phyloP scores from a whole-genome alignment of 2,888 invertebrate genomes.

The Resseliella maxima region DNA sequence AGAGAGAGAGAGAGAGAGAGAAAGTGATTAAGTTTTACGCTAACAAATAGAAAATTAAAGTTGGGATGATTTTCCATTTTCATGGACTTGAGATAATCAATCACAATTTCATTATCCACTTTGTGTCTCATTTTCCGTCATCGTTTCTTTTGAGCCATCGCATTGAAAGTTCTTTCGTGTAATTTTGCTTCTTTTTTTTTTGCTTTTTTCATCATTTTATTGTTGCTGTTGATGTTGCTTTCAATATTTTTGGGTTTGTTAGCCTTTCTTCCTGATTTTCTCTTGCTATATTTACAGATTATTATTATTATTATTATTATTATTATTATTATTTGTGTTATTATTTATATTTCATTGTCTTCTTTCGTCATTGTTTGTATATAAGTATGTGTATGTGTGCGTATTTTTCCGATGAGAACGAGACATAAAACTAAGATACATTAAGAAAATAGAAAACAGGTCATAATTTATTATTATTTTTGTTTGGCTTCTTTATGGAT shows the following conservation, averaged over 20 bases:
- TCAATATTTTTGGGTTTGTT: neutral
- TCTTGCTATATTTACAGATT: neutral
- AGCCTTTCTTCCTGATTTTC: neutral
- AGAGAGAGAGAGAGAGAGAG: neutral
- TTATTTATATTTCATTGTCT: constrained; percentile 30
- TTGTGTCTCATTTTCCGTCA: constrained; percentile 44
- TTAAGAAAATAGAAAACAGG: constrained; percentile 41
- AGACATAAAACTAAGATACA: neutral
- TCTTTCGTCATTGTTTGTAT: no score
- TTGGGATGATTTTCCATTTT: constrained; percentile 51
- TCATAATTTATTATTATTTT: constrained; percentile 46
- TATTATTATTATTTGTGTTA: neutral
- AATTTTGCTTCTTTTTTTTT: neutral
- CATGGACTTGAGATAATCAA: constrained; percentile 32
- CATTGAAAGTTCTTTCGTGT: neutral
- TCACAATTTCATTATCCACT: constrained; percentile 44
- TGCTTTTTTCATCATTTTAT: neutral
- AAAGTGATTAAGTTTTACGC: constrained; percentile 39
- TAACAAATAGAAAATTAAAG: constrained; percentile 44
- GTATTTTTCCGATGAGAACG: neutral
- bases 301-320: neutral
- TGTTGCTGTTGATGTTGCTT: neutral
- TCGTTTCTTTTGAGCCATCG: constrained; percentile 8
- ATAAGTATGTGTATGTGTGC: neutral
- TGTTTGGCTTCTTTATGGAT: constrained; percentile 1